These are phyloP conservation scores for Axis porcinus DNA, from an alignment of 2,113 vertebrate species.

Conservation along the genomic window DNA sequence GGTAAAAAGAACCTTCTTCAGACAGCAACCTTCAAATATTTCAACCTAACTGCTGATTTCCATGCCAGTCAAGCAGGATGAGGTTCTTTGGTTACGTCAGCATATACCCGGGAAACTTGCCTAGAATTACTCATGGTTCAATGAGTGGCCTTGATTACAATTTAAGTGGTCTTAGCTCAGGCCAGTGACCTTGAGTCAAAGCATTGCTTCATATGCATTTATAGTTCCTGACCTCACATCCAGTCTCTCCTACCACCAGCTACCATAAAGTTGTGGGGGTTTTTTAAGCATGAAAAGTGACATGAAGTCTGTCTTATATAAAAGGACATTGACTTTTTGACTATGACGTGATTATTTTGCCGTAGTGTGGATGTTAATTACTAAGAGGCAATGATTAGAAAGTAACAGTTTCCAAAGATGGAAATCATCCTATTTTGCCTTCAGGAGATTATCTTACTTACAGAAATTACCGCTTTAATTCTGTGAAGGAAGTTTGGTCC, in stretches of 20 bases:
- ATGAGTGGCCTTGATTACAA: constrained; percentile 36
- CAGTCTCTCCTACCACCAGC: neutral
- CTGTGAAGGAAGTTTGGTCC: neutral
- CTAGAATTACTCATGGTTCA: constrained; percentile 64
- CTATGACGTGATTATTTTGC: neutral
- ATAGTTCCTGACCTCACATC: neutral
- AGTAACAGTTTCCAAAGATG: neutral
- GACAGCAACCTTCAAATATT: constrained; percentile 35
- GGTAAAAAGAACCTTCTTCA: constrained; percentile 5
- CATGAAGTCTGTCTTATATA: neutral
- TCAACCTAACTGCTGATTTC: constrained; percentile 36
- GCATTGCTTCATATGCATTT: neutral
- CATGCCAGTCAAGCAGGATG: constrained; percentile 55
- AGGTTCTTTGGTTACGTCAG: constrained; percentile 46
- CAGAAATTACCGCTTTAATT: neutral
- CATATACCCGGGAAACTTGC: constrained; percentile 58
- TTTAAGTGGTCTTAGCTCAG: constrained; percentile 40
- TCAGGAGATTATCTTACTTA: neutral
- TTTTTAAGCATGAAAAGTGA: neutral
- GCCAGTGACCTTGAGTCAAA: constrained; percentile 45
- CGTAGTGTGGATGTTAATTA: neutral
- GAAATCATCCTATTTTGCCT: neutral
- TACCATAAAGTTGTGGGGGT: neutral
- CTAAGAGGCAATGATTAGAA: neutral
- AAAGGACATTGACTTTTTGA: neutral